Evolutionary conservation across 2,797 vertebrate genomes (phyloP).

Genomic region (Saguinus oedipus): DNA sequence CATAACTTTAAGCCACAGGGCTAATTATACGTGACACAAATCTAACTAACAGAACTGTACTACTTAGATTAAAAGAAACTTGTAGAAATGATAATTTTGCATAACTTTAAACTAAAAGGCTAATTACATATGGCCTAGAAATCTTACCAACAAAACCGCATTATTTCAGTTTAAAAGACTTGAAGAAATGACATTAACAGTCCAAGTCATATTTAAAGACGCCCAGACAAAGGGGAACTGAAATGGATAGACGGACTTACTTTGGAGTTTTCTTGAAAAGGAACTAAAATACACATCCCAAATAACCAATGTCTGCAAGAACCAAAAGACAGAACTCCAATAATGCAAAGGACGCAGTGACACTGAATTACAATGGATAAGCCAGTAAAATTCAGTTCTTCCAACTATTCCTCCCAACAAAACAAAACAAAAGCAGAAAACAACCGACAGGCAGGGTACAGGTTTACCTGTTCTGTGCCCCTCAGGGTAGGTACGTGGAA

Average conservation of each 20-base stretch:
- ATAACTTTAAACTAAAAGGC: not conserved
- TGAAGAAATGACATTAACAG: not conserved
- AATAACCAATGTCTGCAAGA: not conserved
- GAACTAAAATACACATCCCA: not conserved
- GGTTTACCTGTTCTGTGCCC: not conserved
- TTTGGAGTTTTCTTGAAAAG: not conserved
- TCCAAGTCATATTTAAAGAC: conserved; percentile 14
- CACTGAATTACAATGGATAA: not conserved
- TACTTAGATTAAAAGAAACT: not conserved
- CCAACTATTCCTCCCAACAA: not conserved
- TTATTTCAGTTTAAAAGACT: conserved; percentile 20
- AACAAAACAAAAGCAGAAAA: not conserved
- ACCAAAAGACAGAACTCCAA: not conserved
- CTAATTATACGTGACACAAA: not conserved
- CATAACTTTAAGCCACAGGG: not conserved
- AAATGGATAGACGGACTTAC: not conserved
- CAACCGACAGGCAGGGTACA: not conserved
- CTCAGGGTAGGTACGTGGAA: not conserved
- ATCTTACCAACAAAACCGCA: conserved; percentile 20
- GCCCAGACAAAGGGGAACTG: not conserved
- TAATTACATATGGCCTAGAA: not conserved
- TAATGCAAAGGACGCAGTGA: not conserved
- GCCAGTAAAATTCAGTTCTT: not conserved
- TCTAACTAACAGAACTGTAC: not conserved
- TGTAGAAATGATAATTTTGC: not conserved